Evolutionary conservation across 1,140 invertebrate genomes (phyloP).

Genomic region (Trichogramma pretiosum): DNA sequence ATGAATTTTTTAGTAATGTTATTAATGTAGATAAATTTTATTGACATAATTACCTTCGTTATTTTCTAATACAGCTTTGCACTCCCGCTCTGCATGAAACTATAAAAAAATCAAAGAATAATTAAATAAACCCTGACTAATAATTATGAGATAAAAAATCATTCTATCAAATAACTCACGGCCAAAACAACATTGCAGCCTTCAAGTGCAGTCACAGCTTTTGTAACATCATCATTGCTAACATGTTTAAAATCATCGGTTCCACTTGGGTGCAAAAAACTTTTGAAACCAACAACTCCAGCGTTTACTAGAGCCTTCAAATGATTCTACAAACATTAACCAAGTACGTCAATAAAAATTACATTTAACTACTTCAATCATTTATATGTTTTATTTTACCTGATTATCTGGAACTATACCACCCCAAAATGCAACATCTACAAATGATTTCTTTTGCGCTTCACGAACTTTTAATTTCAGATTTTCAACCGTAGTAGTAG

Average conservation of each 20-base stretch:
- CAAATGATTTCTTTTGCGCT: slow-evolving; percentile 53
- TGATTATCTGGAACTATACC: slow-evolving; percentile 58
- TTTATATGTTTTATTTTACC: slow-evolving; percentile 27
- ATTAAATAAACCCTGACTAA: not conserved
- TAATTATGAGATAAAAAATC: not conserved
- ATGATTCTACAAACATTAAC: slow-evolving; percentile 47
- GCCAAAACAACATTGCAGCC: slow-evolving; percentile 50
- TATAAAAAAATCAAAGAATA: slow-evolving; percentile 31
- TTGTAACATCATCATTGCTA: slow-evolving; percentile 46
- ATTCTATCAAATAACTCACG: slow-evolving; percentile 37
- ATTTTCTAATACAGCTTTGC: too few relatives aligned
- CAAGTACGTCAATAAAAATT: not conserved
- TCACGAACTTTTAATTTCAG: slow-evolving; percentile 51
- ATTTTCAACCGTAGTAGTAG: slow-evolving; percentile 56
- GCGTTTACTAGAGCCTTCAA: slow-evolving; percentile 51
- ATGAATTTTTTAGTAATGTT: too few relatives aligned
- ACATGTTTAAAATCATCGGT: slow-evolving; percentile 59
- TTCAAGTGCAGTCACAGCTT: slow-evolving; percentile 48
- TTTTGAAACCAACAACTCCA: slow-evolving; percentile 67
- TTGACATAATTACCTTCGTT: too few relatives aligned
- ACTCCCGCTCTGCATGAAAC: slow-evolving; percentile 61
- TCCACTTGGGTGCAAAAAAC: slow-evolving; percentile 60
- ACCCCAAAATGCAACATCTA: slow-evolving; percentile 70
- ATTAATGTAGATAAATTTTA: too few relatives aligned
- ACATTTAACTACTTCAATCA: slow-evolving; percentile 4